Evolutionary conservation across 2,888 invertebrate species (phyloP).

Genomic region (Prionchulus punctatus): DNA sequence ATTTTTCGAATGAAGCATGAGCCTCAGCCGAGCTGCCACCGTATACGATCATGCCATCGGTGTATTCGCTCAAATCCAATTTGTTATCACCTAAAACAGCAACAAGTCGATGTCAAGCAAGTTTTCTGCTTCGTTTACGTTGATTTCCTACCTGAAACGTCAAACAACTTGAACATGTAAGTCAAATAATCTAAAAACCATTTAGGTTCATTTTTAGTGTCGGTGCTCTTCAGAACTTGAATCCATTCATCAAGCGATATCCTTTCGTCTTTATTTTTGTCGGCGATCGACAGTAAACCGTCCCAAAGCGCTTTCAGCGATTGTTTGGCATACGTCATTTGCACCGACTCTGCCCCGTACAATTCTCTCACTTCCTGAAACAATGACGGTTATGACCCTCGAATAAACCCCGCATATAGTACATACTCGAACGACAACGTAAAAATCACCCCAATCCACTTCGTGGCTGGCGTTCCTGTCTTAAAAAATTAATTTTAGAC

Average conservation of each 20-base stretch:
- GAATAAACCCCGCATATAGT: not conserved
- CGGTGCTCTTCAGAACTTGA: not conserved
- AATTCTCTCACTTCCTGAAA: slow-evolving; percentile 26
- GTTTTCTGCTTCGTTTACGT: not conserved
- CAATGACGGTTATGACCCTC: not conserved
- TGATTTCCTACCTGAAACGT: slow-evolving; percentile 21
- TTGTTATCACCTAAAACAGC: slow-evolving; percentile 22
- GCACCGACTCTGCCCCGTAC: slow-evolving; percentile 28
- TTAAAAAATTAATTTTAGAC: slow-evolving; percentile 13
- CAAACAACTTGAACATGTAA: slow-evolving; percentile 31
- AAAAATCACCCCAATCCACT: slow-evolving; percentile 29
- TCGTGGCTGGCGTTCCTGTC: slow-evolving; percentile 24
- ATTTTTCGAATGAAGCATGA: slow-evolving; percentile 20
- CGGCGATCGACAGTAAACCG: slow-evolving; percentile 21
- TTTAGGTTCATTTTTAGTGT: slow-evolving; percentile 18
- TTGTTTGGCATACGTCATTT: slow-evolving; percentile 22
- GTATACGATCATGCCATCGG: slow-evolving; percentile 28
- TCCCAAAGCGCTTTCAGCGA: slow-evolving; percentile 26
- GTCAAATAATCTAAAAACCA: slow-evolving; percentile 27
- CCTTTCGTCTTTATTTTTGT: slow-evolving; percentile 20
- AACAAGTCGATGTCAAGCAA: not conserved
- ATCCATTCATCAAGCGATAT: slow-evolving; percentile 10
- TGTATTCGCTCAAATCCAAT: slow-evolving; percentile 26
- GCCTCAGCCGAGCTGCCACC: slow-evolving; percentile 18
- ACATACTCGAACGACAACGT: slow-evolving; percentile 25